A percentile compares a stretch with the other conserved stretches of the same genome.
These are phyloP conservation scores for Pseudomyrmex sp. DNA, from an alignment of 1,140 invertebrate species.

Conservation along the genomic window DNA sequence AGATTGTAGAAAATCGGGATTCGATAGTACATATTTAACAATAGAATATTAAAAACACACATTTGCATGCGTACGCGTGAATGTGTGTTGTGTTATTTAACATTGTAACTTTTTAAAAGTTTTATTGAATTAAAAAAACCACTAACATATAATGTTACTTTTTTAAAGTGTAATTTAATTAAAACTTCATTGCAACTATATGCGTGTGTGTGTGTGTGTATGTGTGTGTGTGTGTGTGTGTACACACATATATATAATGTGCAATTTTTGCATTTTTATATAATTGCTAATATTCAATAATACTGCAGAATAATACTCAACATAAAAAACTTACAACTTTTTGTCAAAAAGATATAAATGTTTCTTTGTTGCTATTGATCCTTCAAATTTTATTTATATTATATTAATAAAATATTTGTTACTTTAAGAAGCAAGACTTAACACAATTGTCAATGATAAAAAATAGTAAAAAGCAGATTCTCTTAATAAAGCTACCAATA, in stretches of 20 bases:
- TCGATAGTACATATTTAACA: neutral
- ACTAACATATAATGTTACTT: too few species aligned
- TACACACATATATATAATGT: too few species aligned
- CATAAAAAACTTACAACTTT: slow-evolving; percentile 11
- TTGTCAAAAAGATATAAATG: slow-evolving; percentile 14
- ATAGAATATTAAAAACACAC: too few species aligned
- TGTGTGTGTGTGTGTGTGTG: too few species aligned
- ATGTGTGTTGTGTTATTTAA: too few species aligned
- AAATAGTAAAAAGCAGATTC: slow-evolving; percentile 21
- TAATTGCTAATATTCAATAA: slow-evolving; percentile 22
- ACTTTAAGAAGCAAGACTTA: slow-evolving; percentile 13
- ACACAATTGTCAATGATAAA: slow-evolving; percentile 35
- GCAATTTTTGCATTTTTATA: neutral
- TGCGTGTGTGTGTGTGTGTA: too few species aligned
- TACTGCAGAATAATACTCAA: slow-evolving; percentile 48
- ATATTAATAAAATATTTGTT: slow-evolving; percentile 31
- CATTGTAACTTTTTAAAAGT: too few species aligned
- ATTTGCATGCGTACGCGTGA: too few species aligned
- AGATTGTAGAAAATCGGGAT: slow-evolving; percentile 29
- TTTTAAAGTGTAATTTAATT: too few species aligned
- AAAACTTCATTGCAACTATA: too few species aligned
- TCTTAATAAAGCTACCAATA: slow-evolving; percentile 4
- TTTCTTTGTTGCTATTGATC: neutral
- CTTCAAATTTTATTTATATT: slow-evolving; percentile 1
- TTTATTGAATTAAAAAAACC: too few species aligned